Base-by-base conservation (phyloP, 1,140 invertebrate genomes). In the Diploscapter pachys region DNA sequence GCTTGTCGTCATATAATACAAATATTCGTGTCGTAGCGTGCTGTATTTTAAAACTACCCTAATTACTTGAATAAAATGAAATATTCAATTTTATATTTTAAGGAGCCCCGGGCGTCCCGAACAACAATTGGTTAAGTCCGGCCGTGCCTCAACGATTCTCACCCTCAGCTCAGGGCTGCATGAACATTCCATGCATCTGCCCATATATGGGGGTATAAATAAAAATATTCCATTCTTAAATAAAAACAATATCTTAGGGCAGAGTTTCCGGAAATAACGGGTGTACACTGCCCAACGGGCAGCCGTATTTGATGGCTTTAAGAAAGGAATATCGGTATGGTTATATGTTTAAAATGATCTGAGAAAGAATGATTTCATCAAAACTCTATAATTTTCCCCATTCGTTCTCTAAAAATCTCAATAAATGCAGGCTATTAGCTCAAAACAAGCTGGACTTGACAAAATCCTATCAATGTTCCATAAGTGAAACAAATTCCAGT, bases 281-380 rank as follows among this genome's bases (percentile, higher is more conserved):
- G 5, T 84, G 83, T 74, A 63, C 64, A 51, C 73, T 84, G 2
- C 64, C 70, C 3, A 83, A 77, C 59, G 83, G 83, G 2, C 69
- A 77, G 31, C 77, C 80, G 0, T 72, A 86, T 31, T 13, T 72
- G 56, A 79, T 73, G 69, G 82, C 85, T 2, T 57, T 81, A 51
- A 63, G 87, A 13, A 85, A 86, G 63, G 87, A 88, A 74, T 86
- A 86, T 76, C 59, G 71, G 71, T 72, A 64, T 0, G 49, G 52
- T 51, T 11, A 5, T 31, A 31, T 31, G 31, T 31, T n/a, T 61
- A 9, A n/a, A 8, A 4, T 55, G 48, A 9, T 54, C 4, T 11
- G 13, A 61, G n/a, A 51, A 71, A 65, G 52, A n/a, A 50, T 8
- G 5, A 63, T 63, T 4, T 49, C 2, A 3, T 66, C 9, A 11